phyloP scores from a whole-genome alignment of 2,888 invertebrate species.

The Philereme vetulata region DNA sequence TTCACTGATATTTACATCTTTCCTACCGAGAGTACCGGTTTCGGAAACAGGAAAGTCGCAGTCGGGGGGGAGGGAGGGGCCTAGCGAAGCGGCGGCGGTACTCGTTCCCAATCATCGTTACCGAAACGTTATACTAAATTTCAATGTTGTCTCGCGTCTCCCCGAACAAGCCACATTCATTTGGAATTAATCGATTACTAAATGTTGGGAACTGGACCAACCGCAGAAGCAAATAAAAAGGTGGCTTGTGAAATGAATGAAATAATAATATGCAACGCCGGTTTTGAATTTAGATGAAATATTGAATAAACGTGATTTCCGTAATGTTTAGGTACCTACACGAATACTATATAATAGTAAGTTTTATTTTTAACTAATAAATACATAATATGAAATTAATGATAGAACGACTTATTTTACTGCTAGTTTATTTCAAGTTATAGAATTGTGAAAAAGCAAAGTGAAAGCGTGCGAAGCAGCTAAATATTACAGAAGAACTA shows the following conservation, averaged over 20 bases:
- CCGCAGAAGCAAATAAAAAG: constrained; percentile 55
- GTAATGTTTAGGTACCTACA: neutral
- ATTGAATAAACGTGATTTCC: neutral
- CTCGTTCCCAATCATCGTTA: constrained; percentile 36
- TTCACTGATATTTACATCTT: constrained; percentile 66
- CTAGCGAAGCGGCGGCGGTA: constrained; percentile 61
- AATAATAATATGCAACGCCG: constrained; percentile 7
- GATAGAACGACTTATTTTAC: neutral
- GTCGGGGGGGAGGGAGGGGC: constrained; percentile 55
- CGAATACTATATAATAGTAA: neutral
- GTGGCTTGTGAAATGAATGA: constrained; percentile 33
- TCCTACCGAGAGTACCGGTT: constrained; percentile 77
- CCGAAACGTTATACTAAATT: constrained; percentile 24
- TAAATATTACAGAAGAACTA: constrained; percentile 20
- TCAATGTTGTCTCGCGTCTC: constrained; percentile 21
- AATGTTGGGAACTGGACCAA: constrained; percentile 33
- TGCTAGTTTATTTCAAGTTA: constrained; percentile 1
- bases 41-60: constrained; percentile 82
- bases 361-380: neutral
- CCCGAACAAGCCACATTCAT: constrained; percentile 7
- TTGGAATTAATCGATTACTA: neutral
- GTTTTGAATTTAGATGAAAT: neutral
- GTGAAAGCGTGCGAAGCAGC: constrained; percentile 66
- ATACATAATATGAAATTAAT: constrained; percentile 12
- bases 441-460: constrained; percentile 47